Evolutionary conservation across 2,888 invertebrate species (phyloP).

Genomic region (Pemphredon lugubris): DNA sequence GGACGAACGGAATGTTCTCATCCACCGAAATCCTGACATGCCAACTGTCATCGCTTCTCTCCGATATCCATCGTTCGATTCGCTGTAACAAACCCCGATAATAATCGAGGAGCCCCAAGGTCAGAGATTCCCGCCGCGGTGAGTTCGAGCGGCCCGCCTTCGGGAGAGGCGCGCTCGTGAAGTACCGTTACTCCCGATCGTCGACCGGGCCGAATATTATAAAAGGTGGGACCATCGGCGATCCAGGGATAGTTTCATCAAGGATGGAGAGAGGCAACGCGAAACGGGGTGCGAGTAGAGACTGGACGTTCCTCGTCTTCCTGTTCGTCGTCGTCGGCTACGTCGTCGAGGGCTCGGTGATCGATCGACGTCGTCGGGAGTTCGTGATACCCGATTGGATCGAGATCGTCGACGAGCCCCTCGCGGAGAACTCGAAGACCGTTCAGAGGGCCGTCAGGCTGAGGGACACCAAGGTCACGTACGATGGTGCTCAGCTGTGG

Average conservation of each 20-base stretch:
- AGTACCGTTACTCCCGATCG: conserved; percentile 72
- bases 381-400: conserved; percentile 43
- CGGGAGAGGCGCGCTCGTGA: conserved; percentile 48
- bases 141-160: conserved; percentile 17
- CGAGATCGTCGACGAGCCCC: conserved; percentile 55
- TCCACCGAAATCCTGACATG: too few species aligned
- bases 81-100: too few species aligned
- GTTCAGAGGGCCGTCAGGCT: conserved; percentile 55
- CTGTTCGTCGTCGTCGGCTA: conserved; percentile 39
- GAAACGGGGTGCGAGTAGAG: conserved; percentile 11
- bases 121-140: conserved; percentile 34
- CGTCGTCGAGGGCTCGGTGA: conserved; percentile 36
- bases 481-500: conserved; percentile 90
- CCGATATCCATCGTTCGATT: too few species aligned
- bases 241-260: conserved; percentile 67
- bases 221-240: conserved; percentile 68
- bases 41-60: too few species aligned
- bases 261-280: conserved; percentile 45
- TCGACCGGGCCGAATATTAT: conserved; percentile 71
- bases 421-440: conserved; percentile 31
- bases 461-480: conserved; percentile 82
- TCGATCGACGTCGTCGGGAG: conserved; percentile 35
- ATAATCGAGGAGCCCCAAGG: conserved; percentile 1
- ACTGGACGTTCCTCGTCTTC: conserved; percentile 20
- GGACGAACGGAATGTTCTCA: too few species aligned